Percentiles rank a stretch among this genome's conserved stretches.
Evolutionary conservation across 2,888 invertebrate species (phyloP).

Genomic region (Apotomis betuletana): DNA sequence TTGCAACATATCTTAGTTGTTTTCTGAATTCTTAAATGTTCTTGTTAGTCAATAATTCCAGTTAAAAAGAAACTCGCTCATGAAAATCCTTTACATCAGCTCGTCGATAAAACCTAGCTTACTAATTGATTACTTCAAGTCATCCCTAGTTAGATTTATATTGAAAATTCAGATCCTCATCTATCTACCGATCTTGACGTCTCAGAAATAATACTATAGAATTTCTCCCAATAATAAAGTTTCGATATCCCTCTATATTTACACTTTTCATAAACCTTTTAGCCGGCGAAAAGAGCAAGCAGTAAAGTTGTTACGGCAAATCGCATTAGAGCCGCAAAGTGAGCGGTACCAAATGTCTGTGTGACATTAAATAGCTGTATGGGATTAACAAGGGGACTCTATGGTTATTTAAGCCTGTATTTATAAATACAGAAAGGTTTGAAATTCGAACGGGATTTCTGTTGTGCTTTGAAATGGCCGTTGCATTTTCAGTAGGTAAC

Average conservation of each 20-base stretch:
- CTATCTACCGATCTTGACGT: too few relatives aligned
- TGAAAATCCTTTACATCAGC: too few relatives aligned
- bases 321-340: constrained; percentile 70
- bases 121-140: too few relatives aligned
- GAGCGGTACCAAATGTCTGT: constrained; percentile 68
- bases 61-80: too few relatives aligned
- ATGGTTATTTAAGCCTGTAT: constrained; percentile 39
- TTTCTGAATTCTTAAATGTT: too few relatives aligned
- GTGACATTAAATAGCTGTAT: constrained; percentile 70
- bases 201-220: neutral
- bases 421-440: constrained; percentile 19
- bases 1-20: too few relatives aligned
- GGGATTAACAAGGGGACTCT: constrained; percentile 61
- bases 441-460: neutral
- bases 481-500: too few relatives aligned
- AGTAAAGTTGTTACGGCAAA: constrained; percentile 69
- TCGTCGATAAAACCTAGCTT: too few relatives aligned
- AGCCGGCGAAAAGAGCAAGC: constrained; percentile 74
- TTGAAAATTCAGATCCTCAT: too few relatives aligned
- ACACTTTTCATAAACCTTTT: constrained; percentile 70
- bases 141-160: too few relatives aligned
- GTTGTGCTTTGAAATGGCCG: neutral
- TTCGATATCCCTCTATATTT: constrained; percentile 52
- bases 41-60: too few relatives aligned
- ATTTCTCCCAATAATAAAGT: neutral